Conservation (phyloP, 2,888 invertebrate genomes). For the Tholera decimalis region DNA sequence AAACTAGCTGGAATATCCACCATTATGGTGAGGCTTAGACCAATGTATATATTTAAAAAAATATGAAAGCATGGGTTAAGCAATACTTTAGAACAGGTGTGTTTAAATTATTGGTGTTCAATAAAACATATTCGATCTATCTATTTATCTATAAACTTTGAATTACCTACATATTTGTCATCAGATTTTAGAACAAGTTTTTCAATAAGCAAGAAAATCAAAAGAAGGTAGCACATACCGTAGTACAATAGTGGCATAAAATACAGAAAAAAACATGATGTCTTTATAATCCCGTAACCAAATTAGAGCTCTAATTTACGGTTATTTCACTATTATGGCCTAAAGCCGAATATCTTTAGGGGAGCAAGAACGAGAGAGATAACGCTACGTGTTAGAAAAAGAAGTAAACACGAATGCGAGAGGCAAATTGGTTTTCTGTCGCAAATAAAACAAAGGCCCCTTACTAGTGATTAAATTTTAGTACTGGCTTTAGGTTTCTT, state of each 20-base stretch:
- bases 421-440: conserved; percentile 65
- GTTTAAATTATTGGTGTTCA: too few species aligned
- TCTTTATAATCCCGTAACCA: conserved; percentile 60
- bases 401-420: conserved; percentile 43
- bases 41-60: too few species aligned
- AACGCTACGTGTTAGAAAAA: conserved; percentile 13
- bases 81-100: too few species aligned
- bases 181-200: background rate
- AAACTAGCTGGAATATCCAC: too few species aligned
- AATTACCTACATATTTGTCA: background rate
- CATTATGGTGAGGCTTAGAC: too few species aligned
- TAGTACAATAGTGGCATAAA: conserved; percentile 28
- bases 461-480: conserved; percentile 70
- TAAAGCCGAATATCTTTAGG: conserved; percentile 55
- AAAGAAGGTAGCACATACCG: conserved; percentile 13
- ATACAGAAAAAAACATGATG: conserved; percentile 46
- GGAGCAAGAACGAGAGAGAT: conserved; percentile 40
- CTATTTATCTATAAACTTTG: too few species aligned
- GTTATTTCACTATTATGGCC: conserved; percentile 66
- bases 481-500: conserved; percentile 64
- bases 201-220: background rate
- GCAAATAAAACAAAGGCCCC: conserved; percentile 70
- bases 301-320: conserved; percentile 68
- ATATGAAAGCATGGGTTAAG: too few species aligned
- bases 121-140: too few species aligned